phyloP scores from a whole-genome alignment of 2,797 vertebrate genomes.

The Myotis daubentonii region DNA sequence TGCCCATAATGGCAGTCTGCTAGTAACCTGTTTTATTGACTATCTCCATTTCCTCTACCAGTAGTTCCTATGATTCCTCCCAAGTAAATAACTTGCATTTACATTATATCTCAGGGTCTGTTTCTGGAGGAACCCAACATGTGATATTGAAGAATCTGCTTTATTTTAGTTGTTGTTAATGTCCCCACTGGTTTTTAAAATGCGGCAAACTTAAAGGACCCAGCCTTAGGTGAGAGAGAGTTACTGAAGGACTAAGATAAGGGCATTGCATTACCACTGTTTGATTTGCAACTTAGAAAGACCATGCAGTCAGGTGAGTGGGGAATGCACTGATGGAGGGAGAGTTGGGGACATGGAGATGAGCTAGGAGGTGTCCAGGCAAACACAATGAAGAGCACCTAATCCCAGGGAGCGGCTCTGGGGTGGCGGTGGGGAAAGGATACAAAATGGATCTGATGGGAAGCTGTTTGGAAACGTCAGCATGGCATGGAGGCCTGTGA shows the following conservation, averaged over 20 bases:
- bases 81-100: not conserved
- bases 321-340: not conserved
- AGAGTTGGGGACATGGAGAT: not conserved
- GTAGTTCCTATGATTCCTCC: not conserved
- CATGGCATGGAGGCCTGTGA: not conserved
- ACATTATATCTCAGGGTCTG: not conserved
- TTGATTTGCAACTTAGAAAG: not conserved
- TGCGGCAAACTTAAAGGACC: not conserved
- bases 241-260: not conserved
- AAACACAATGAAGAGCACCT: not conserved
- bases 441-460: not conserved
- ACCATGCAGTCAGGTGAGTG: not conserved
- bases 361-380: not conserved
- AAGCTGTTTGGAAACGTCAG: not conserved
- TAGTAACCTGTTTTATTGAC: not conserved
- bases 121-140: not conserved
- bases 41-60: not conserved
- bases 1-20: not conserved
- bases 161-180: not conserved
- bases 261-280: not conserved
- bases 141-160: not conserved
- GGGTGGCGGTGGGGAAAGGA: not conserved
- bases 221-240: not conserved
- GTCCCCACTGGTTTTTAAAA: not conserved
- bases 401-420: not conserved